Conservation (phyloP, 2,113 vertebrate species). For the Sturnira hondurensis region DNA sequence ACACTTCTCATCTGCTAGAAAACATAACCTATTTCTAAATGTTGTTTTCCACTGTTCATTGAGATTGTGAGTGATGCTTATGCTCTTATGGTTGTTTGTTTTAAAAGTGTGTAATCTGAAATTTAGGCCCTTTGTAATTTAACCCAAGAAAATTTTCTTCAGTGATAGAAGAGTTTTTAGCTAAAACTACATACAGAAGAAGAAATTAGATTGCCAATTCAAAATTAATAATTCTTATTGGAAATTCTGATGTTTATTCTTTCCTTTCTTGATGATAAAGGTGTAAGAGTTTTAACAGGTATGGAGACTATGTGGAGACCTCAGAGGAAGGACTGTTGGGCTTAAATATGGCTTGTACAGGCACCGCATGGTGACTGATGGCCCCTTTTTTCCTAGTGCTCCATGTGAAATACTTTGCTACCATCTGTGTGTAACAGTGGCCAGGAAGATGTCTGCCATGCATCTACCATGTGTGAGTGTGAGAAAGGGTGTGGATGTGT, state of each 20-base stretch:
- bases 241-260: not conserved
- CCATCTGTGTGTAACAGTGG: not conserved
- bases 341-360: not conserved
- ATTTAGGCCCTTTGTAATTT: not conserved
- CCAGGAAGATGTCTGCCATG: not conserved
- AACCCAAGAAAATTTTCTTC: slow-evolving; percentile 18
- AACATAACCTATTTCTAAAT: slow-evolving; percentile 40
- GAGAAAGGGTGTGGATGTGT: not conserved
- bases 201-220: not conserved
- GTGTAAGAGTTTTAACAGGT: not conserved
- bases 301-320: not conserved
- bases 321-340: not conserved
- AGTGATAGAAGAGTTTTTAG: not conserved
- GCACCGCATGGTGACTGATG: not conserved
- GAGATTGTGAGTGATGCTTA: not conserved
- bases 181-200: not conserved
- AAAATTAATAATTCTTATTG: not conserved
- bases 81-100: slow-evolving; percentile 25
- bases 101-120: slow-evolving; percentile 25
- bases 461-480: not conserved
- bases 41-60: slow-evolving; percentile 48
- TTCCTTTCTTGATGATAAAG: not conserved
- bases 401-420: not conserved
- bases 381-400: not conserved
- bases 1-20: slow-evolving; percentile 49